Evolutionary conservation across 2,888 invertebrate species (phyloP).

Genomic region (Euplexia lucipara): DNA sequence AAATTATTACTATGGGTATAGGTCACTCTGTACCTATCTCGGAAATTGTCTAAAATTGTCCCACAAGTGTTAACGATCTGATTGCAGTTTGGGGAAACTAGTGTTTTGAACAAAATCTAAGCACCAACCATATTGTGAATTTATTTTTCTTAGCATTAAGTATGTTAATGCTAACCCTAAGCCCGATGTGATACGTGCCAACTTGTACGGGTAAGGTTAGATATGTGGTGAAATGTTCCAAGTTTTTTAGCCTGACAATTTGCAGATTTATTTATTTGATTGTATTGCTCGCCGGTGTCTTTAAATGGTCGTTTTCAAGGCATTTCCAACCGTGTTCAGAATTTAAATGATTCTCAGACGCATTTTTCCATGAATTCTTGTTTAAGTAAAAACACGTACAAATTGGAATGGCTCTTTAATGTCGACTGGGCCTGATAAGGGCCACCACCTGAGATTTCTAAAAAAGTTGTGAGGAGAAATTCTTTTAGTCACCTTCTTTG

Average conservation of each 20-base stretch:
- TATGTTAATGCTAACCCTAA: conserved; percentile 38
- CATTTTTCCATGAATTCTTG: conserved; percentile 32
- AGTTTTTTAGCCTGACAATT: conserved; percentile 58
- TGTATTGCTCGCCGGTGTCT: conserved; percentile 52
- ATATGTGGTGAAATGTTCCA: conserved; percentile 55
- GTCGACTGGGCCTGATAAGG: neutral
- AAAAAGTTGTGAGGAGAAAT: neutral
- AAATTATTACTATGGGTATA: too few species aligned
- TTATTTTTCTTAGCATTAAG: conserved; percentile 19
- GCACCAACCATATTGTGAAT: conserved; percentile 6
- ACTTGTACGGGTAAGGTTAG: conserved; percentile 63
- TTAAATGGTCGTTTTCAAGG: conserved; percentile 54
- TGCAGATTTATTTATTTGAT: conserved; percentile 66
- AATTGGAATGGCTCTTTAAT: conserved; percentile 30
- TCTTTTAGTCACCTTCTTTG: neutral
- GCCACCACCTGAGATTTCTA: neutral
- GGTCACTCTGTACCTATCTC: too few species aligned
- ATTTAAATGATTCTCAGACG: conserved; percentile 37
- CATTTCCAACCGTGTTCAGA: conserved; percentile 51
- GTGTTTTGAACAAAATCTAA: neutral
- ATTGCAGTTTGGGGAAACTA: too few species aligned
- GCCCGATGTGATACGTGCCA: conserved; percentile 33
- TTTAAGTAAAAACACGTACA: conserved; percentile 36
- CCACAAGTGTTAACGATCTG: too few species aligned
- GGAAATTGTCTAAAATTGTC: too few species aligned